These are phyloP conservation scores for Drosophila takahashii DNA, from an alignment of 1,140 invertebrate genomes.

Conservation along the genomic window DNA sequence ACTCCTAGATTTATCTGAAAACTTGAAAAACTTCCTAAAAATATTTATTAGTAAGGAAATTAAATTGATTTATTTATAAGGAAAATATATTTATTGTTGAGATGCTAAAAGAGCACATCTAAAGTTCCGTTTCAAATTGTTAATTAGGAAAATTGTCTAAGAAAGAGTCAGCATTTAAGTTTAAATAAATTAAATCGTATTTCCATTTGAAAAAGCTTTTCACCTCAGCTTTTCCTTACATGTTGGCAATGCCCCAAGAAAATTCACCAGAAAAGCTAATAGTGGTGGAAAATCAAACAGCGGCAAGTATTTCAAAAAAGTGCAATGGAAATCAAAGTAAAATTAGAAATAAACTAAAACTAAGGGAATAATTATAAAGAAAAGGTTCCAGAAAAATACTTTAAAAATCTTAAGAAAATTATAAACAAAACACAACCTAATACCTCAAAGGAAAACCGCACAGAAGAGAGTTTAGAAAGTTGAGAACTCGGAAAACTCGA, in stretches of 20 bases:
- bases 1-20: neutral
- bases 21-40: no score
- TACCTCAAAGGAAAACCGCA: no score
- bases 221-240: constrained; percentile 1
- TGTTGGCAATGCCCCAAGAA: constrained; percentile 10
- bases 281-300: constrained; percentile 14
- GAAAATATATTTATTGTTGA: neutral
- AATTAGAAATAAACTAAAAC: neutral
- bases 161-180: neutral
- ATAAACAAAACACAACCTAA: neutral
- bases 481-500: constrained; percentile 3
- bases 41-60: neutral
- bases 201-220: constrained; percentile 18
- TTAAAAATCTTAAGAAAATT: neutral
- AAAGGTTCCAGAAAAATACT: neutral
- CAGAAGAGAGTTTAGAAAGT: neutral
- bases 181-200: neutral
- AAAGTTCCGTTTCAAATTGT: neutral
- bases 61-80: neutral
- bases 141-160: neutral
- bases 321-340: neutral
- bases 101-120: neutral
- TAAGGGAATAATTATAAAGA: neutral
- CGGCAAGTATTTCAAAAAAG: constrained; percentile 33
- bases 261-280: constrained; percentile 21